These are phyloP conservation scores for Anthopleura xanthogrammica DNA, from an alignment of 92 coral and sea anemone species.

Conservation along the genomic window DNA sequence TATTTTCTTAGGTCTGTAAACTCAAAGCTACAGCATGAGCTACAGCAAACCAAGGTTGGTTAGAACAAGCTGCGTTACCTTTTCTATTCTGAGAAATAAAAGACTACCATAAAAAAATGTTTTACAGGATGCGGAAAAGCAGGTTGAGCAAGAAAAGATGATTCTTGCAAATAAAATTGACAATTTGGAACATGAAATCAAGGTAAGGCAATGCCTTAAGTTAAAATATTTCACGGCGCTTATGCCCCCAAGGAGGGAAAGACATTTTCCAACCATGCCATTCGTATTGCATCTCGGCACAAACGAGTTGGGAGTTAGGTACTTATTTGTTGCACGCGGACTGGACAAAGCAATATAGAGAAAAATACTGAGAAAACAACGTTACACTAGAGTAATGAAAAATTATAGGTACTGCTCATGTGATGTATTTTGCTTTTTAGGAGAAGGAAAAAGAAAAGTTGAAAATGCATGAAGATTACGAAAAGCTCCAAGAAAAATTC, in stretches of 20 bases:
- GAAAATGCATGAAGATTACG: conserved; percentile 40
- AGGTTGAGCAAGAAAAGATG: conserved; percentile 40
- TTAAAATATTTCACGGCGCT: background rate
- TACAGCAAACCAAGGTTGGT: conserved; percentile 19
- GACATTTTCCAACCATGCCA: too few relatives aligned
- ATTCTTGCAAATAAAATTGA: conserved; percentile 26
- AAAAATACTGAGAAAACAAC: too few relatives aligned
- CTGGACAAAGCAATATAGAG: too few relatives aligned
- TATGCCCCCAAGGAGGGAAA: too few relatives aligned
- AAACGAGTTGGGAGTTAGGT: too few relatives aligned
- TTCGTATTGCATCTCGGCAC: too few relatives aligned
- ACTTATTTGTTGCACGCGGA: too few relatives aligned
- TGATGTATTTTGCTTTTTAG: background rate
- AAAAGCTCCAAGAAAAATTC: conserved; percentile 25
- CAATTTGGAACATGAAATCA: conserved; percentile 21
- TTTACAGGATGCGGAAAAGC: conserved; percentile 5
- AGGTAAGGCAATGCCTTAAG: conserved; percentile 19
- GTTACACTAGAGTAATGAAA: too few relatives aligned
- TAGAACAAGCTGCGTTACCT: background rate
- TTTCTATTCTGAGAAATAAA: background rate
- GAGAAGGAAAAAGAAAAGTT: conserved; percentile 30
- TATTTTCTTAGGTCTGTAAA: conserved; percentile 6
- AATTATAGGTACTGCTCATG: background rate
- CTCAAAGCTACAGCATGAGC: conserved; percentile 12
- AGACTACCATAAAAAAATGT: background rate